Evolutionary conservation across 1,140 invertebrate genomes (phyloP), one percentile per base, ranked within the genome.

Genomic region (Leptonema lineaticorne): DNA sequence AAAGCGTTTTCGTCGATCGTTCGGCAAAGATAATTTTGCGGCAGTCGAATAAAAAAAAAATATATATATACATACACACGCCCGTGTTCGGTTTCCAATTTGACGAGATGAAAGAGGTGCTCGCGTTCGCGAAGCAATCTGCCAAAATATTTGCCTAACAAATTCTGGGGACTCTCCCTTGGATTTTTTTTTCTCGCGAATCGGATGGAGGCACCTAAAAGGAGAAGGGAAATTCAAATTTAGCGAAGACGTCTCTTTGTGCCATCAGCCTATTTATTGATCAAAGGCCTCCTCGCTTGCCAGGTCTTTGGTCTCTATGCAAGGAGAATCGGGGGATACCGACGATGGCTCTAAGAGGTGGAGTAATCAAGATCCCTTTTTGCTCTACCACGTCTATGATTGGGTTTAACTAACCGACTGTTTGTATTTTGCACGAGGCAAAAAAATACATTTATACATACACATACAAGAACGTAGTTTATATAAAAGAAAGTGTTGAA

Each of bases 1-100:
- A 33, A 22, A 6, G 30, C 76, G 27, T 26, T 74, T 75, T 74
- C 78, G n/a, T n/a, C n/a, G 75, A 78, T 76, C 75, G 24, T 64
- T 70, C 75, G 67, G 73, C 73, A 74, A 70, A 71, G 70, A 69
- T 74, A 64, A 64, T 64, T 64, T 64, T 33, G 62, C 62, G 45
- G 29, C 62, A 53, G 46, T 33, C 45, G 30, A 64, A 53, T 64
- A 64, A 46, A 64, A 68, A 64, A 71, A 26, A 67, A 29, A 58
- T n/a, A n/a, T n/a, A n/a, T n/a, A n/a, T n/a, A n/a, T n/a, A n/a
- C n/a, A n/a, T n/a, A n/a, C n/a, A n/a, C n/a, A n/a, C n/a, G n/a
- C n/a, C n/a, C n/a, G n/a, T n/a, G n/a, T 67, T 66, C 67, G 29
- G 50, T 50, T 63, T 67, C 67, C 70, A 72, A 72, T 72, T 72